Evolutionary conservation across 2,888 invertebrate species (phyloP).

Genomic region (Machimus rusticus): DNA sequence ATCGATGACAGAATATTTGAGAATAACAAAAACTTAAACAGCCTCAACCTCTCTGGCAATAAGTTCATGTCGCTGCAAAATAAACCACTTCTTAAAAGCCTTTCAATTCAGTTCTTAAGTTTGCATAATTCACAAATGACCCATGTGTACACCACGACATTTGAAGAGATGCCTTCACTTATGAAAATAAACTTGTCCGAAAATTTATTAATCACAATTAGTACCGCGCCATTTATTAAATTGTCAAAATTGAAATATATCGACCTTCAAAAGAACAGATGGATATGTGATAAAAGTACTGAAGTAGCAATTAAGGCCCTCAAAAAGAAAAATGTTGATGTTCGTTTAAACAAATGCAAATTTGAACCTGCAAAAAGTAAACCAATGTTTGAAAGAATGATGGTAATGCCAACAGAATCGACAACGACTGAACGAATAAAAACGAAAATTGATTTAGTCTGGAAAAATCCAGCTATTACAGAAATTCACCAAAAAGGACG

Average conservation of each 20-base stretch:
- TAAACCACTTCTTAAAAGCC: slow-evolving; percentile 68
- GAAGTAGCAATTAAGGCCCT: slow-evolving; percentile 53
- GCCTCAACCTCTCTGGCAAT: slow-evolving; percentile 70
- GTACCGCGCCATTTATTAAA: slow-evolving; percentile 63
- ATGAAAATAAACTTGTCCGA: slow-evolving; percentile 68
- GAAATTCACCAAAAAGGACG: not conserved
- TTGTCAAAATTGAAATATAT: slow-evolving; percentile 65
- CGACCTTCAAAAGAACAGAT: slow-evolving; percentile 67
- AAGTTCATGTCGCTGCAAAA: slow-evolving; percentile 67
- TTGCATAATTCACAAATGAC: slow-evolving; percentile 69
- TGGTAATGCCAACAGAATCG: slow-evolving; percentile 43
- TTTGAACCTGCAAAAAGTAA: slow-evolving; percentile 41
- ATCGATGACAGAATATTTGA: slow-evolving; percentile 66
- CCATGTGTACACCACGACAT: slow-evolving; percentile 65
- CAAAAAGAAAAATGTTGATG: slow-evolving; percentile 51
- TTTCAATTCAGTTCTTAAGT: slow-evolving; percentile 66
- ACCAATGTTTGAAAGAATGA: slow-evolving; percentile 56
- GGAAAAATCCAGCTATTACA: slow-evolving; percentile 9
- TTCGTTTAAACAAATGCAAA: slow-evolving; percentile 53
- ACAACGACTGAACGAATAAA: slow-evolving; percentile 46
- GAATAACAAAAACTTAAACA: slow-evolving; percentile 65
- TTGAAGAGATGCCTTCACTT: slow-evolving; percentile 67
- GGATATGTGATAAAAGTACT: slow-evolving; percentile 65
- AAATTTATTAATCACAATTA: slow-evolving; percentile 68
- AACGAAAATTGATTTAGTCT: slow-evolving; percentile 40